A percentile compares a stretch with the other conserved stretches of the same genome.
Conservation (phyloP, 2,797 vertebrate species). For the Channa striata region DNA sequence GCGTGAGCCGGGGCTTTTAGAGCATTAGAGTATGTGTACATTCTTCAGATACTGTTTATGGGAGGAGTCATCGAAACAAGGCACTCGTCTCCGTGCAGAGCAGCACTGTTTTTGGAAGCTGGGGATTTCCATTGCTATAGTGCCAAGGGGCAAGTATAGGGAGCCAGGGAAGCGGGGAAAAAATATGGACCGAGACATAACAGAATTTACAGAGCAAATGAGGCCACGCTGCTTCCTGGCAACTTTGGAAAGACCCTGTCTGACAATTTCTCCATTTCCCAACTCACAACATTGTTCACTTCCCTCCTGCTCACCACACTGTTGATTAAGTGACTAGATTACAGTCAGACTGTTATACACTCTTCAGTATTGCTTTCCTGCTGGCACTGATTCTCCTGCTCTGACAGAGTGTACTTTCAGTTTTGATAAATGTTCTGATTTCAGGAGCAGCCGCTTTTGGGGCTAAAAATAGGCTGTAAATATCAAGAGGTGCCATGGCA, state of each 20-base stretch:
- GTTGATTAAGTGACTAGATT: slow-evolving; percentile 15
- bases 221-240: slow-evolving; percentile 55
- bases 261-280: slow-evolving; percentile 42
- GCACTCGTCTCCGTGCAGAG: slow-evolving; percentile 46
- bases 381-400: slow-evolving; percentile 7
- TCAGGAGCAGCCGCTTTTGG: slow-evolving; percentile 2
- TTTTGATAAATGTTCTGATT: slow-evolving; percentile 15
- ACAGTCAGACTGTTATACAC: slow-evolving; percentile 1
- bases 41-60: slow-evolving; percentile 57
- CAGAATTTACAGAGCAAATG: slow-evolving; percentile 27
- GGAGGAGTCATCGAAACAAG: slow-evolving; percentile 63
- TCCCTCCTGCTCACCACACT: slow-evolving; percentile 25
- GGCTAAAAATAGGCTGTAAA: not conserved
- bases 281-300: slow-evolving; percentile 37
- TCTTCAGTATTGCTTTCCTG: slow-evolving; percentile 2
- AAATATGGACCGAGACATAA: slow-evolving; percentile 40
- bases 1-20: slow-evolving; percentile 43
- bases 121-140: slow-evolving; percentile 74
- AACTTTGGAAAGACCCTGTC: slow-evolving; percentile 71
- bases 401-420: slow-evolving; percentile 14
- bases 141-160: slow-evolving; percentile 16
- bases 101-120: slow-evolving; percentile 56
- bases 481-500: not conserved
- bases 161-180: slow-evolving; percentile 41
- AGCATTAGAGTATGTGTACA: slow-evolving; percentile 31